These are phyloP conservation scores for Troglohyphantes excavatus DNA, from an alignment of 2,888 invertebrate genomes.

Conservation along the genomic window DNA sequence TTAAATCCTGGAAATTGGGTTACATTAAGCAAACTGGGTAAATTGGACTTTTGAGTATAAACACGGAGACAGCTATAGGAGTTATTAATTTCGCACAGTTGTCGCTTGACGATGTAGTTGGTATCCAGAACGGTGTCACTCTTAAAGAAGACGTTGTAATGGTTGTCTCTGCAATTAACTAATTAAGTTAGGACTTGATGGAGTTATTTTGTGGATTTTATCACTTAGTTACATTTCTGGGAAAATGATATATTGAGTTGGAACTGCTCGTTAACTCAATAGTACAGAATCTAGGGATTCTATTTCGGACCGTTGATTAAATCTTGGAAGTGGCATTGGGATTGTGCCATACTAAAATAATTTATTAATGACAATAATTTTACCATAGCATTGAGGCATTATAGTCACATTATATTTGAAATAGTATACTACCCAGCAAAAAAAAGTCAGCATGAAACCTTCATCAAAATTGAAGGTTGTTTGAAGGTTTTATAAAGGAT, in stretches of 20 bases:
- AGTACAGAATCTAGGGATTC: no score
- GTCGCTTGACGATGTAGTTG: conserved; percentile 29
- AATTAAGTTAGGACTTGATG: conserved; percentile 27
- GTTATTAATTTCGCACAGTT: conserved; percentile 48
- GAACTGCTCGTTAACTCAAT: no score
- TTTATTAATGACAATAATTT: no score
- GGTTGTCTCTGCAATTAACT: conserved; percentile 40
- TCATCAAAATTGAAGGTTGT: no score
- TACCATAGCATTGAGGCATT: no score
- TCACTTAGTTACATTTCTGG: background rate
- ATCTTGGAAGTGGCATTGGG: no score
- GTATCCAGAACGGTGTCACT: conserved; percentile 17
- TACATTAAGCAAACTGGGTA: conserved; percentile 40
- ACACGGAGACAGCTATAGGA: background rate
- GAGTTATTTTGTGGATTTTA: background rate
- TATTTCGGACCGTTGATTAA: no score
- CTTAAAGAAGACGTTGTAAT: conserved; percentile 38
- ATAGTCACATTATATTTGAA: no score
- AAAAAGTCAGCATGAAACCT: no score
- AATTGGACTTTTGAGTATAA: conserved; percentile 31
- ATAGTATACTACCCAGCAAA: no score
- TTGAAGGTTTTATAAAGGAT: no score
- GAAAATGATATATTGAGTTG: background rate
- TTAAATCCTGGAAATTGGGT: conserved; percentile 64
- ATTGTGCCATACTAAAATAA: no score